phyloP scores from a whole-genome alignment of 1,140 invertebrate genomes.

The Archivesica marissinica region DNA sequence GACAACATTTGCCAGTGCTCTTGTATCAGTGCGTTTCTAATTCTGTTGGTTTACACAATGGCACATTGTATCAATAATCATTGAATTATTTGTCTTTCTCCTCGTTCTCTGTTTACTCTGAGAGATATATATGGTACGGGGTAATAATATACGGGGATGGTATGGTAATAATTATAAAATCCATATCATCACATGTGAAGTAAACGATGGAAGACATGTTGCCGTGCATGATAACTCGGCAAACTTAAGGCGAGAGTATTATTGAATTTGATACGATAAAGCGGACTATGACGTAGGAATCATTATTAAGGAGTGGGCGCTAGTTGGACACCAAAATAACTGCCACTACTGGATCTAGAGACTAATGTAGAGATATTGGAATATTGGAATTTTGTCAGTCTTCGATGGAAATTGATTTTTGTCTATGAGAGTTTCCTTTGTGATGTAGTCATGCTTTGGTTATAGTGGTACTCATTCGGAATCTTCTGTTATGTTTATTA shows the following conservation, averaged over 20 bases:
- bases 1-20: too few relatives aligned
- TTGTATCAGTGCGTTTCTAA: too few relatives aligned
- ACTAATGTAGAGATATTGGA: conserved; percentile 17
- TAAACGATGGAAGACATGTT: neutral
- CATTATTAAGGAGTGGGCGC: conserved; percentile 33
- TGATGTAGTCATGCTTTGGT: conserved; percentile 1
- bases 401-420: conserved; percentile 44
- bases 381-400: conserved; percentile 49
- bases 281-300: conserved; percentile 10
- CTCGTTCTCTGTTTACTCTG: too few relatives aligned
- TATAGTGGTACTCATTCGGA: neutral
- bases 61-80: too few relatives aligned
- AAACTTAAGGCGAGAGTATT: neutral
- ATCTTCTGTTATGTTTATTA: neutral
- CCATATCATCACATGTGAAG: neutral
- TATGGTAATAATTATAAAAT: too few relatives aligned
- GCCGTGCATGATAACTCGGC: neutral
- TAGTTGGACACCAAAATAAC: conserved; percentile 19
- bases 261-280: neutral
- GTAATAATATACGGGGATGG: too few relatives aligned
- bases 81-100: too few relatives aligned
- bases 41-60: too few relatives aligned
- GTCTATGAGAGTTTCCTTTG: conserved; percentile 31
- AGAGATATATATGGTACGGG: too few relatives aligned
- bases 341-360: neutral